phyloP scores from a whole-genome alignment of 2,888 invertebrate species.

The Tyria jacobaeae region DNA sequence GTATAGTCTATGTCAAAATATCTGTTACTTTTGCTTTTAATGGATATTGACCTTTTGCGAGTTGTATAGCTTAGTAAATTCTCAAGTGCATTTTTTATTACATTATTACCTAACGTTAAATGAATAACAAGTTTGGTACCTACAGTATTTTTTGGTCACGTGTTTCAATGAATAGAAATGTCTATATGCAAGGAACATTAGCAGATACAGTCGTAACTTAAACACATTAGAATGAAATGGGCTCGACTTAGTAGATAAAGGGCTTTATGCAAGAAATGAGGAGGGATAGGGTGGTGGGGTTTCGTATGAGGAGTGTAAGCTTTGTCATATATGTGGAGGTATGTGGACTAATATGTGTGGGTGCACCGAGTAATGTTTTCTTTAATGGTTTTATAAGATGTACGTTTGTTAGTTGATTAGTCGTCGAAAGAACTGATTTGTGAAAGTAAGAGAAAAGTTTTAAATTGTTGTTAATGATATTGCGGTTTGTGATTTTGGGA shows the following conservation, averaged over 20 bases:
- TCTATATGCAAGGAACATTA: slow-evolving; percentile 35
- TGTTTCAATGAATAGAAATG: background rate
- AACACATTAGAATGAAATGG: slow-evolving; percentile 82
- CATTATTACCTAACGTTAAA: background rate
- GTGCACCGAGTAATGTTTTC: slow-evolving; percentile 33
- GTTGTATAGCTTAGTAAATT: too few relatives aligned
- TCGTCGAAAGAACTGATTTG: too few relatives aligned
- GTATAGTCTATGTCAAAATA: too few relatives aligned
- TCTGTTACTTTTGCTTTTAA: background rate
- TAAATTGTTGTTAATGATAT: background rate
- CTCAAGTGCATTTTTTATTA: too few relatives aligned
- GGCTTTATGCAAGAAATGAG: slow-evolving; percentile 75
- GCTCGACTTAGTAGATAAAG: slow-evolving; percentile 82
- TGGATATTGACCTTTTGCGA: background rate
- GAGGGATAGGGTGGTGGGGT: slow-evolving; percentile 42
- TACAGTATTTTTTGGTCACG: background rate
- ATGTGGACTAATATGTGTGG: slow-evolving; percentile 36
- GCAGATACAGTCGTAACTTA: slow-evolving; percentile 67
- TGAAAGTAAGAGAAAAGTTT: background rate
- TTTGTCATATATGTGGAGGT: slow-evolving; percentile 23
- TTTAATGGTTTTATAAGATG: slow-evolving; percentile 44
- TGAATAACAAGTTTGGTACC: background rate
- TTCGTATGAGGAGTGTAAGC: slow-evolving; percentile 17
- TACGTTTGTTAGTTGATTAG: slow-evolving; percentile 4
- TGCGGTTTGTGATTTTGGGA: background rate